A percentile compares a stretch with the other conserved stretches of the same genome.
phyloP scores from a whole-genome alignment of 2,113 vertebrate species.

The Ctenodactylus gundi region DNA sequence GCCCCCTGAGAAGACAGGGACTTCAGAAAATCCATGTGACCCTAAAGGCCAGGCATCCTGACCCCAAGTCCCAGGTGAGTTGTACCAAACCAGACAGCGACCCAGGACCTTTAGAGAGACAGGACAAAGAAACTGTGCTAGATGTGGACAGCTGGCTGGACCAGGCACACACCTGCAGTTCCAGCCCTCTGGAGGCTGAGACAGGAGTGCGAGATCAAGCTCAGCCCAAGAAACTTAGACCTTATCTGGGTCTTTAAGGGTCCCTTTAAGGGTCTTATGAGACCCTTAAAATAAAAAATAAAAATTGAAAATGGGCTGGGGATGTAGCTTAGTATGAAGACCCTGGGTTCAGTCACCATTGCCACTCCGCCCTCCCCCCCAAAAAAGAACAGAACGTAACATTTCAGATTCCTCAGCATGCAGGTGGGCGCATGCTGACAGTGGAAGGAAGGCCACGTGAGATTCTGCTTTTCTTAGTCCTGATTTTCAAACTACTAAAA shows the following conservation, averaged over 20 bases:
- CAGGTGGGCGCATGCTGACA: neutral
- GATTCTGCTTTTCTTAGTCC: neutral
- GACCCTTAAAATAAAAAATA: no score
- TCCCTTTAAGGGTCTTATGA: no score
- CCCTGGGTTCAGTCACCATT: no score
- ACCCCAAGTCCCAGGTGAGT: neutral
- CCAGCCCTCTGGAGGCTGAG: neutral
- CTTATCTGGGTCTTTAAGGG: no score
- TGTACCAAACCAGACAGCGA: neutral
- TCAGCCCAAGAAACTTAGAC: neutral
- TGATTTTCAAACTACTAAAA: neutral
- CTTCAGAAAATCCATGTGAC: accelerated
- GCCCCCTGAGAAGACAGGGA: neutral
- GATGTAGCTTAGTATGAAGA: neutral
- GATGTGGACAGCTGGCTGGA: no score
- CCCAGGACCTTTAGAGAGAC: neutral
- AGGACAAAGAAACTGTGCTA: neutral
- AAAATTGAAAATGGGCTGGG: neutral
- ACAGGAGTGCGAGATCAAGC: neutral
- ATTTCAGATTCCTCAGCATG: neutral
- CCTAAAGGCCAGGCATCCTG: neutral
- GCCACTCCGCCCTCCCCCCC: no score
- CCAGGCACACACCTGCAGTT: neutral
- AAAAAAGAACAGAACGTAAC: neutral
- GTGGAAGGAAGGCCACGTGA: neutral